Percentiles rank a stretch among this genome's conserved stretches.
phyloP scores from a whole-genome alignment of 2,797 vertebrate genomes.

The Merluccius polli region DNA sequence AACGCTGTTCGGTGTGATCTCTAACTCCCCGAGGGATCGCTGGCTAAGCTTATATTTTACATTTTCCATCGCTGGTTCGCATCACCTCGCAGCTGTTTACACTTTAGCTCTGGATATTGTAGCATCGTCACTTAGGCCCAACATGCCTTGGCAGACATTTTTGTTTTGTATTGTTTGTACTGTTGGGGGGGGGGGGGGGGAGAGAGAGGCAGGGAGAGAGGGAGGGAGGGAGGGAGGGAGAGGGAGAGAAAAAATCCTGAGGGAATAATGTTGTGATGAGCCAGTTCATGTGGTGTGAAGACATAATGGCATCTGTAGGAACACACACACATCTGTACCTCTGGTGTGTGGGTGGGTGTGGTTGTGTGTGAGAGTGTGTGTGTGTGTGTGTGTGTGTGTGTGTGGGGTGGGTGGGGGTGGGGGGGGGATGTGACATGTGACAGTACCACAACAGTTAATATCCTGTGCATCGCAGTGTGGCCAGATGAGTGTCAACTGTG shows the following conservation, averaged over 20 bases:
- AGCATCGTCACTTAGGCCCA: conserved; percentile 36
- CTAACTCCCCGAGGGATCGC: conserved; percentile 40
- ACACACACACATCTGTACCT: not conserved
- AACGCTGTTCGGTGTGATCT: conserved; percentile 42
- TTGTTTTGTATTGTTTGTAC: conserved; percentile 49
- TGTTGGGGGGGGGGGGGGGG: not conserved
- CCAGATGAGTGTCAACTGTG: conserved; percentile 3
- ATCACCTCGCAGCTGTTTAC: conserved; percentile 55
- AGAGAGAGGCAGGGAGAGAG: no score
- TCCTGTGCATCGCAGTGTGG: not conserved
- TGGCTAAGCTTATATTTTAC: conserved; percentile 41
- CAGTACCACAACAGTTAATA: not conserved
- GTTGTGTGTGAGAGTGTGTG: no score
- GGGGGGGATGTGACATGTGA: not conserved
- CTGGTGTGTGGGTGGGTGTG: no score
- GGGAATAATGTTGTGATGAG: conserved; percentile 52
- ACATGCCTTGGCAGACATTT: conserved; percentile 42
- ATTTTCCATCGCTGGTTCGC: conserved; percentile 40
- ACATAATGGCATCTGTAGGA: conserved; percentile 66
- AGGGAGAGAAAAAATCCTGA: conserved; percentile 37
- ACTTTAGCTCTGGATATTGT: conserved; percentile 39
- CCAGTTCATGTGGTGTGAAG: conserved; percentile 51
- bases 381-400: not conserved
- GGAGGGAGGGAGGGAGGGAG: not conserved
- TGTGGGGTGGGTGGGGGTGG: no score